Base-by-base conservation (phyloP, 2,888 invertebrate species). In the Eristalis pertinax region DNA sequence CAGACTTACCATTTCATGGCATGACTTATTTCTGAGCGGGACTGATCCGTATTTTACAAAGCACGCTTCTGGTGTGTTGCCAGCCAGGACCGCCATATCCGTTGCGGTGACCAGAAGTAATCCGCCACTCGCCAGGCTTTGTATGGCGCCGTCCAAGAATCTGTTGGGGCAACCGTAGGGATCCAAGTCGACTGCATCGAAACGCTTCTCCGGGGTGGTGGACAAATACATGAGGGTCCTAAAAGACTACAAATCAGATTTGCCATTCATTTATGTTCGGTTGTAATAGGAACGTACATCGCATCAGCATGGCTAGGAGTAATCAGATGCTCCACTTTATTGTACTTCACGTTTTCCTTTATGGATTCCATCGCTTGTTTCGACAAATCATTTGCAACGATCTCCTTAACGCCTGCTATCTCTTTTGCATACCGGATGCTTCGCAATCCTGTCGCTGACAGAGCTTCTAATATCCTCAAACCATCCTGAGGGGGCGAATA, bases 361-460 rank as follows among this genome's bases (percentile, higher is more conserved):
- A 99, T 99, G 43, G 96, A 96, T 78, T 96, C 95, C 0, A 98
- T 98, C 0, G 99, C 99, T 89, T 95, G 94, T 32, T 94, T 92
- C 0, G 98, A 98, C 84, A 98, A 94, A 92, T 99, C 99, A 93
- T 99, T 99, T 0, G 98, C 98, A n/a, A 97, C 92, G 19, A 99
- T 96, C 91, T 95, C 94, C 60, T 95, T 95, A 0, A 98, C 93
- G n/a, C 96, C 96, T 0, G 96, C 95, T 15, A 99, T 94, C 95
- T 99, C 99, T 91, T 98, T 96, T 0, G 99, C 99, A 93, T 99
- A 99, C 22, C 99, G 95, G 89, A 99, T 97, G 84, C 99, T 98
- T 58, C 99, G 94, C 50, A 99, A 93, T 0, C 99, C 99, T 13
- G 99, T 98, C 0, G 99, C 99, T 24, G 99, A 97, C 56, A 99